Evolutionary conservation across 2,113 vertebrate species (phyloP).

Genomic region (Scomber japonicus): DNA sequence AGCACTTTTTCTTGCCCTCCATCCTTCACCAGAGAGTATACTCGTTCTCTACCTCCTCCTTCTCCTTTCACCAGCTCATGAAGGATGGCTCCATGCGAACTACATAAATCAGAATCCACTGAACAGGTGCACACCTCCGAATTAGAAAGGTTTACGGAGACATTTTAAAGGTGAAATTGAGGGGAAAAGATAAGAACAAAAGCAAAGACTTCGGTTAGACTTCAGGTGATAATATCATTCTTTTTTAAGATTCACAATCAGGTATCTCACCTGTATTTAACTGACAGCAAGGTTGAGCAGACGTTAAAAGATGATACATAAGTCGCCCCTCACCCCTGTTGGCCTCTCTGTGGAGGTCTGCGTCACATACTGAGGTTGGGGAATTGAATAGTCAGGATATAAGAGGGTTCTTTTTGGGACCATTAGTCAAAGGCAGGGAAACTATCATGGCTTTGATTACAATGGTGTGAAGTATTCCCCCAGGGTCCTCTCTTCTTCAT

Average conservation of each 20-base stretch:
- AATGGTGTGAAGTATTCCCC: slow-evolving; percentile 49
- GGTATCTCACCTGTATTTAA: slow-evolving; percentile 40
- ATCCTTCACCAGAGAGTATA: slow-evolving; percentile 26
- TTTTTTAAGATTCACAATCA: not conserved
- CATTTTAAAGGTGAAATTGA: not conserved
- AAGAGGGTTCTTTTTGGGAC: slow-evolving; percentile 59
- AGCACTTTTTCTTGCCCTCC: slow-evolving; percentile 11
- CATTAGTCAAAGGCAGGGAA: slow-evolving; percentile 73
- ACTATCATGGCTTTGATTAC: slow-evolving; percentile 70
- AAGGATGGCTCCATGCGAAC: slow-evolving; percentile 36
- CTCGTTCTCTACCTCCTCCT: slow-evolving; percentile 18
- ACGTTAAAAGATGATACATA: not conserved
- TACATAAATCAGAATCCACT: slow-evolving; percentile 52
- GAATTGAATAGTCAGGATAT: slow-evolving; percentile 36
- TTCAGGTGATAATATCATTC: not conserved
- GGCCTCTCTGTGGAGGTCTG: slow-evolving; percentile 31
- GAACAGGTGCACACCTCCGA: slow-evolving; percentile 13
- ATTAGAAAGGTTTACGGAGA: not conserved
- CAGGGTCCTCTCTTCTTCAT: slow-evolving; percentile 57
- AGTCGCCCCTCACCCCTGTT: not conserved
- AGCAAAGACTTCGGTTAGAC: too few relatives aligned
- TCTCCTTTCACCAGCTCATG: slow-evolving; percentile 11
- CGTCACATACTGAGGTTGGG: slow-evolving; percentile 5
- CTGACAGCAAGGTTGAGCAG: slow-evolving; percentile 14
- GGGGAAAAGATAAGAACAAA: not conserved